Conservation (phyloP, 2,113 vertebrate species). For the Onychostoma macrolepis region DNA sequence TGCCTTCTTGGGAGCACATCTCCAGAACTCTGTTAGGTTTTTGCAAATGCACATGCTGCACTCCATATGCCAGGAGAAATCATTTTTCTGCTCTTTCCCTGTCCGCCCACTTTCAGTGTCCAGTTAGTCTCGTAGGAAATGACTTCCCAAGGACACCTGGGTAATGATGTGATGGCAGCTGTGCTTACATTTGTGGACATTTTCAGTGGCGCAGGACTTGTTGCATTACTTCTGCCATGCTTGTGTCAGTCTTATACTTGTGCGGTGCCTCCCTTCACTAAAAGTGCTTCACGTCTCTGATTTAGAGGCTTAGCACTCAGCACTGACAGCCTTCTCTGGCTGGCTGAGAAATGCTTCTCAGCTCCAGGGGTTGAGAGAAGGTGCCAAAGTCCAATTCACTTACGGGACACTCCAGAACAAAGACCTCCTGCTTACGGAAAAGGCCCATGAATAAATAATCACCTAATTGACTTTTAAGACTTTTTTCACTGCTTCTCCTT, state of each 20-base stretch:
- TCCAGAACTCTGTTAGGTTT: neutral
- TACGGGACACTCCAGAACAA: slow-evolving; percentile 90
- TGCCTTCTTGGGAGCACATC: neutral
- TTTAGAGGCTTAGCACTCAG: slow-evolving; percentile 59
- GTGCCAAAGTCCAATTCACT: slow-evolving; percentile 89
- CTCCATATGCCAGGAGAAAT: neutral
- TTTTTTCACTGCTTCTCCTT: slow-evolving; percentile 73
- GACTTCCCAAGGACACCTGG: slow-evolving; percentile 58
- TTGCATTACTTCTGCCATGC: slow-evolving; percentile 65
- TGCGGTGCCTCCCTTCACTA: neutral
- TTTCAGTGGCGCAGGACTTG: slow-evolving; percentile 63
- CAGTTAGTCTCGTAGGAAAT: slow-evolving; percentile 46
- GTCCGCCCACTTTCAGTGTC: slow-evolving; percentile 2
- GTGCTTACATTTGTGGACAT: slow-evolving; percentile 59
- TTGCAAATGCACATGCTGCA: slow-evolving; percentile 2
- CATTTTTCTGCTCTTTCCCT: slow-evolving; percentile 19
- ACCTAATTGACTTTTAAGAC: slow-evolving; percentile 89
- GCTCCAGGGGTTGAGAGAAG: slow-evolving; percentile 74
- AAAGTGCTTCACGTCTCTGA: slow-evolving; percentile 66
- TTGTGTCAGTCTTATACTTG: slow-evolving; percentile 60
- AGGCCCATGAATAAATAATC: slow-evolving; percentile 98
- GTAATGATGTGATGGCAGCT: slow-evolving; percentile 55
- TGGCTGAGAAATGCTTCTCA: slow-evolving; percentile 71
- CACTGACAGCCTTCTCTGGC: slow-evolving; percentile 64
- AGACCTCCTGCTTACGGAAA: slow-evolving; percentile 96